phyloP scores from a whole-genome alignment of 2,113 vertebrate genomes.

The Eolophus roseicapilla region DNA sequence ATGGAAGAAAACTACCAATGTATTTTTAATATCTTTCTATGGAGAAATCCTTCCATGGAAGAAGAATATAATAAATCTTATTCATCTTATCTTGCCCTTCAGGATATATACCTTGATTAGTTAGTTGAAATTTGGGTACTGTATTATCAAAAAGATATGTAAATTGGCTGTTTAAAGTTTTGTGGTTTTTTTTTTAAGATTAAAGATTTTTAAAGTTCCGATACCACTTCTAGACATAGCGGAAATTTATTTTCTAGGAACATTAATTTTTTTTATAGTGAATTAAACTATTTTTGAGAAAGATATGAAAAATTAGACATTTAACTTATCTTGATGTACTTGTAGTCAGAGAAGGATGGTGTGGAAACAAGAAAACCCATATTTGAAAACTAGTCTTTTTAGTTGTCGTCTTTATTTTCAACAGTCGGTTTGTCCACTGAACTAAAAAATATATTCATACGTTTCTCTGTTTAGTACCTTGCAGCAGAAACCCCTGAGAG shows the following conservation, averaged over 20 bases:
- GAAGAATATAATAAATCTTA: neutral
- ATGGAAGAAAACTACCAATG: neutral
- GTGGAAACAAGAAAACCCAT: neutral
- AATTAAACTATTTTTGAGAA: neutral
- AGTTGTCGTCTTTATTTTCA: neutral
- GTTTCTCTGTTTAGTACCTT: neutral
- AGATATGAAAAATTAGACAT: neutral
- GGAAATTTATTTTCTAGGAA: neutral
- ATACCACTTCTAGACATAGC: neutral
- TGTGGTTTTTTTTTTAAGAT: neutral
- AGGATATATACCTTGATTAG: neutral
- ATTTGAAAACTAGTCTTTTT: neutral
- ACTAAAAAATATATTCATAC: neutral
- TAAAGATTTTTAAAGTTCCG: neutral
- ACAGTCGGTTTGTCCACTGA: neutral
- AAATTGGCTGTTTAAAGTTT: neutral
- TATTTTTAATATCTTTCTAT: neutral
- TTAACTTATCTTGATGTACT: neutral
- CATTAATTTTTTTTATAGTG: neutral
- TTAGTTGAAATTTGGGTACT: neutral
- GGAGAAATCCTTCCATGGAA: neutral
- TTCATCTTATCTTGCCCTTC: neutral
- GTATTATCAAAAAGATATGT: neutral
- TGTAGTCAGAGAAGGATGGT: fast-evolving
- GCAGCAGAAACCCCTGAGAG: neutral